Conservation (phyloP, 1,140 invertebrate species). For the Agrilus planipennis region DNA sequence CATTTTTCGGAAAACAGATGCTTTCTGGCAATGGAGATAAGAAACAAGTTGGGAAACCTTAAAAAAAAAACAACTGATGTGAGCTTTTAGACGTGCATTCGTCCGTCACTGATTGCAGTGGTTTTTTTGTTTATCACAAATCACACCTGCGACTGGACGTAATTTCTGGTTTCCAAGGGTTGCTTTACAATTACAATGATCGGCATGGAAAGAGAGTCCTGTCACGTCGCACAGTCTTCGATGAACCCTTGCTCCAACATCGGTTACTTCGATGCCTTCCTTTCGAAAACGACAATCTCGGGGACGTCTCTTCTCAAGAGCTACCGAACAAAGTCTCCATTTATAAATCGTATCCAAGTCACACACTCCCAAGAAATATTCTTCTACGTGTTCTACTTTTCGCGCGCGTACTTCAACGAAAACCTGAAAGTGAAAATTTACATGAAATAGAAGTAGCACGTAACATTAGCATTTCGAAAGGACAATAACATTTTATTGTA, state of each 20-base stretch:
- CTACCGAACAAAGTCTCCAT: conserved; percentile 12
- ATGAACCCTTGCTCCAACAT: conserved; percentile 6
- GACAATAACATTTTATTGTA: not conserved
- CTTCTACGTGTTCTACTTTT: conserved; percentile 4
- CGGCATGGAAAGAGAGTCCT: conserved; percentile 1
- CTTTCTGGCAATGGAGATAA: not conserved
- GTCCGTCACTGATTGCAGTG: too few species aligned
- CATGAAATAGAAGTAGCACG: too few species aligned
- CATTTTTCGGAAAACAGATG: conserved; percentile 6
- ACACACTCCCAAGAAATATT: conserved; percentile 13
- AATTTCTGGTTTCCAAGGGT: not conserved
- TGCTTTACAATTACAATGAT: conserved; percentile 5
- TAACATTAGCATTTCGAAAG: conserved; percentile 2
- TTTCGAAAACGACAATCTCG: conserved; percentile 7
- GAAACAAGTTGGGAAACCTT: conserved; percentile 11
- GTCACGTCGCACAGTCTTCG: conserved; percentile 10
- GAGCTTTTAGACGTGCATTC: too few species aligned
- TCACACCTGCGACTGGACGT: conserved; percentile 6
- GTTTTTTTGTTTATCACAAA: not conserved
- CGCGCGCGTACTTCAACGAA: conserved; percentile 3
- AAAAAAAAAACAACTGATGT: not conserved
- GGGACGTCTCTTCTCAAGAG: conserved; percentile 4
- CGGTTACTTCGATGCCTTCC: not conserved
- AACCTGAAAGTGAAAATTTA: conserved; percentile 4
- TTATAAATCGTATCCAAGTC: conserved; percentile 9